phyloP scores from a whole-genome alignment of 2,888 invertebrate species.

The Dioctria linearis region DNA sequence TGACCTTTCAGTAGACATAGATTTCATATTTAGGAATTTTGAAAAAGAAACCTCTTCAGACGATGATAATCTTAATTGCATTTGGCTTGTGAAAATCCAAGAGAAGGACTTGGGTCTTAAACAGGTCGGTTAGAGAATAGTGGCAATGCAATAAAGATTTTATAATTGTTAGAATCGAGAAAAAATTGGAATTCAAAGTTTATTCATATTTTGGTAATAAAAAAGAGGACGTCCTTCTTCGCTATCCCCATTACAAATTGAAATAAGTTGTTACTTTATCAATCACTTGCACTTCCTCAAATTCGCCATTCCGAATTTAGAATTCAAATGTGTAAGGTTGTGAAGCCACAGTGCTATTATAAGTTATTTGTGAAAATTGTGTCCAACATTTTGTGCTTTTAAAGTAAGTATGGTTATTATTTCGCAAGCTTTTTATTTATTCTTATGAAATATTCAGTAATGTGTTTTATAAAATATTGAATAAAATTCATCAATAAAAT shows the following conservation, averaged over 20 bases:
- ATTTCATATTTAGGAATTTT: background rate
- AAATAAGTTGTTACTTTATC: too few relatives aligned
- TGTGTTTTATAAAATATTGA: background rate
- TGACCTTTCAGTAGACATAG: too few relatives aligned
- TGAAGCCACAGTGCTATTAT: background rate
- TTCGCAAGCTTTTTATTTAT: background rate
- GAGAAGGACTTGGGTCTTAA: background rate
- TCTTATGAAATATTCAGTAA: background rate
- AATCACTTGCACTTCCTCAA: background rate
- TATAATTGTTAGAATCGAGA: background rate
- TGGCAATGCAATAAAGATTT: background rate
- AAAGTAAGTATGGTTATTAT: background rate
- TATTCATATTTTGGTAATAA: background rate
- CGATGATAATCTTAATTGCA: background rate
- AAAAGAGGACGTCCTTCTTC: background rate
- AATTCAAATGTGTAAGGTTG: constrained; percentile 6
- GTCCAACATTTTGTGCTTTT: background rate
- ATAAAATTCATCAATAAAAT: background rate
- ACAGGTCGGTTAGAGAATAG: too few relatives aligned
- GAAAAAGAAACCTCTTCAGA: background rate
- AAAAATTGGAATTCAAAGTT: background rate
- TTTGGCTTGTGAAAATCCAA: background rate
- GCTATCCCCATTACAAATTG: background rate
- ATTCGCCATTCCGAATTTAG: background rate
- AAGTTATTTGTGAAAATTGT: background rate